Conservation (phyloP, 1,140 invertebrate genomes). For the Diabrotica undecimpunctata region DNA sequence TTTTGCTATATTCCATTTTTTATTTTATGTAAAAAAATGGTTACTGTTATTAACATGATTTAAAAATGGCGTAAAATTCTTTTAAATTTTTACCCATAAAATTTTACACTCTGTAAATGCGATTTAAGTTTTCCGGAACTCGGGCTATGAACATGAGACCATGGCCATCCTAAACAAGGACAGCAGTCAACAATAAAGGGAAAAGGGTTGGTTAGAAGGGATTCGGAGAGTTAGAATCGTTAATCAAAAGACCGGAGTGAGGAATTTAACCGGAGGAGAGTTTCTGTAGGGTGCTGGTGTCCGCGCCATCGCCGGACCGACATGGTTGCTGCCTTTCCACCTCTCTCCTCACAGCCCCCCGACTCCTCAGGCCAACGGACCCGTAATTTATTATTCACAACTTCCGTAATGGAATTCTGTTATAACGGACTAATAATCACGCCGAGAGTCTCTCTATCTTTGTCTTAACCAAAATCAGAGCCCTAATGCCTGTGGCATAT, state of each 20-base stretch:
- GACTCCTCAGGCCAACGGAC: constrained; percentile 27
- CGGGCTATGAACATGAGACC: constrained; percentile 4
- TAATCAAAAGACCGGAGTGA: constrained; percentile 40
- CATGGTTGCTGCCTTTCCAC: constrained; percentile 34
- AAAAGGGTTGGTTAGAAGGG: constrained; percentile 14
- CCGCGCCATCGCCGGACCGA: constrained; percentile 41
- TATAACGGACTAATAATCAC: constrained; percentile 43
- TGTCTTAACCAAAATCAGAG: neutral
- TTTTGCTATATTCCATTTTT: no score
- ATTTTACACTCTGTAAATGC: no score
- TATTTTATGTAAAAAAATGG: no score
- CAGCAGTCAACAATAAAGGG: constrained; percentile 12
- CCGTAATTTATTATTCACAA: constrained; percentile 46
- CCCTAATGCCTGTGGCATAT: constrained; percentile 13
- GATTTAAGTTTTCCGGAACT: neutral
- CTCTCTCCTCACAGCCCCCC: constrained; percentile 20
- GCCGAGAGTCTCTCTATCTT: constrained; percentile 11
- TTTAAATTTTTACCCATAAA: no score
- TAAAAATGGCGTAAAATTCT: no score
- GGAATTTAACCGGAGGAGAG: constrained; percentile 33
- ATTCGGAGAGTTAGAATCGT: constrained; percentile 36
- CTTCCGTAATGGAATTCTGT: constrained; percentile 45
- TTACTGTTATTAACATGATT: no score
- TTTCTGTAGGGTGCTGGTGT: constrained; percentile 32
- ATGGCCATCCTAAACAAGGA: constrained; percentile 18